A percentile compares a stretch with the other conserved stretches of the same genome.
Conservation (phyloP, 2,797 vertebrate genomes). For the Propithecus deckenii region DNA sequence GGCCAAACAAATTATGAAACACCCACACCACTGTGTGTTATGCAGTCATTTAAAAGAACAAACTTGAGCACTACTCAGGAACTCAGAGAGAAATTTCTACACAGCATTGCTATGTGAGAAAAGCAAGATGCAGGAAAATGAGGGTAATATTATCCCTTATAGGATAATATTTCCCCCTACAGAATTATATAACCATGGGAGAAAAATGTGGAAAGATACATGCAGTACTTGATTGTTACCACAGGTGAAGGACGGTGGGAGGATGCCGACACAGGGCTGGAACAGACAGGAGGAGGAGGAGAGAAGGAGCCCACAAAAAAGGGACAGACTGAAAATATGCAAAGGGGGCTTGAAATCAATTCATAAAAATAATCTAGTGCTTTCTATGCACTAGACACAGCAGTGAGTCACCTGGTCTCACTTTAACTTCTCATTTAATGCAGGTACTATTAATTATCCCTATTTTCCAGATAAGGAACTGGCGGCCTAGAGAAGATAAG, state of each 20-base stretch:
- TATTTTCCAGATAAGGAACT: slow-evolving; percentile 33
- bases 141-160: background rate
- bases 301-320: background rate
- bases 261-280: background rate
- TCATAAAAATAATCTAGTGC: background rate
- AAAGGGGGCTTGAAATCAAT: background rate
- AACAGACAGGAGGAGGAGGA: too few species aligned
- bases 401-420: background rate
- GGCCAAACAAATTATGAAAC: background rate
- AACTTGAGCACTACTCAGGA: background rate
- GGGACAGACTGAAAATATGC: background rate
- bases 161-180: background rate
- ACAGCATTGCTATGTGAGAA: background rate
- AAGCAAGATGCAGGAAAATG: background rate
- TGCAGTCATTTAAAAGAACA: background rate
- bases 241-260: background rate
- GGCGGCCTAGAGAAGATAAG: background rate
- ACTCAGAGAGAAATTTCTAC: background rate
- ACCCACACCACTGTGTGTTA: background rate
- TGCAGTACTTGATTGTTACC: background rate
- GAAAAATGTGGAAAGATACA: background rate
- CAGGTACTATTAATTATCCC: background rate
- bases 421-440: background rate
- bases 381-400: background rate
- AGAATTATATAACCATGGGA: background rate